Base-by-base conservation (phyloP, 2,113 vertebrate species). In the Cyprinodon variegatus region DNA sequence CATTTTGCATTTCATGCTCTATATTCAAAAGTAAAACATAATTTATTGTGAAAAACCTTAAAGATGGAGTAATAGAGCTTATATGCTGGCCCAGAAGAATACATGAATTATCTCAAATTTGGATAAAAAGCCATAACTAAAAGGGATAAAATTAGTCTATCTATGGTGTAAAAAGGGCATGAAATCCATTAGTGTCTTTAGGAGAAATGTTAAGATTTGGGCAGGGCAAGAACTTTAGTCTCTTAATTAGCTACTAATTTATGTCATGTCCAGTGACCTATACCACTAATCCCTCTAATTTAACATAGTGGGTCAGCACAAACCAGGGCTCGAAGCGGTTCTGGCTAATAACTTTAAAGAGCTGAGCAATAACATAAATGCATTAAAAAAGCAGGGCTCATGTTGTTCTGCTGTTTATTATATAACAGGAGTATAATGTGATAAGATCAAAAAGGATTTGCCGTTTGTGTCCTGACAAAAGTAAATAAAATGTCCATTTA, bases 161-260 rank as follows among this genome's bases (percentile, higher is more conserved):
- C 62, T 37, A 70, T 13, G 50, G 2, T 3, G 70, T 22, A 71
- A 78, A 86, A 83, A 72, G 75, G 70, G 65, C 79, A 75, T 90
- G 81, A 92, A 92, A 90, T 89, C 73, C 75, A 87, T 87, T 88
- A 87, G 50, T 75, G 63, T 86, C 72, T 88, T 78, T 80, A 78
- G 59, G 77, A 85, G 84, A 78, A 39, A 86, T 88, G 81, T 83
- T 82, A 88, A 86, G 78, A 84, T 85, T 81, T 83, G 84, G 79
- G 81, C 78, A 89, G 82, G 83, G 76, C 65, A 86, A 83, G 65
- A 87, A 83, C 77, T 89, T 90, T 76, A 85, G 81, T 76, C 60
- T 81, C 86, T 82, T 93, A 94, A 94, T 93, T 92, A 90, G 86
- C 79, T 81, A 77, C 76, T 76, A 90, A 93, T 91, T 91, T 93